A percentile compares a stretch with the other conserved stretches of the same genome.
Conservation (phyloP, 2,113 vertebrate species). For the Hippopotamus amphibius region DNA sequence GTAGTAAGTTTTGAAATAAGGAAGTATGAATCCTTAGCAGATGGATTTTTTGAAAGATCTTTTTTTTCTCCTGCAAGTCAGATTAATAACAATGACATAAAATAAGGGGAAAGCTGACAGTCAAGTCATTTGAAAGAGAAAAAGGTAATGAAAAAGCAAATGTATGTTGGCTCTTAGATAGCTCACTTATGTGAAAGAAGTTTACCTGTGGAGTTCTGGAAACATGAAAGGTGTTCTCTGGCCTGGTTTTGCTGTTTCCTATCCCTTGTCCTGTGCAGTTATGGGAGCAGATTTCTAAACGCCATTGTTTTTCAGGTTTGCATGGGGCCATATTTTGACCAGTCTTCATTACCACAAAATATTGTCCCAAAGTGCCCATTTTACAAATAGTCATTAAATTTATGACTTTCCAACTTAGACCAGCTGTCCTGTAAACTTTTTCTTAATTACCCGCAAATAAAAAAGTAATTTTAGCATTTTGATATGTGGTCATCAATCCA, state of each 20-base stretch:
- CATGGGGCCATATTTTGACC: constrained; percentile 78
- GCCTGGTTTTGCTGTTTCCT: constrained; percentile 29
- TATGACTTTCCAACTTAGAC: constrained; percentile 85
- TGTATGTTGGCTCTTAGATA: neutral
- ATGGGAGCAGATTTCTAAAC: constrained; percentile 57
- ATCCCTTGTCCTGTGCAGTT: neutral
- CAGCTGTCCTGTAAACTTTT: constrained; percentile 85
- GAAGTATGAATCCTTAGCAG: neutral
- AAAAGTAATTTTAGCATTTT: constrained; percentile 84
- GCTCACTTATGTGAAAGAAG: constrained; percentile 48
- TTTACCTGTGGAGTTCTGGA: constrained; percentile 11
- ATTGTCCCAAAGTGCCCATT: constrained; percentile 78
- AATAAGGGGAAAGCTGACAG: neutral
- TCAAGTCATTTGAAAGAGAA: neutral
- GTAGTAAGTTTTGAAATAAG: neutral
- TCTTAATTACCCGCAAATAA: constrained; percentile 83
- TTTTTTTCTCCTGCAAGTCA: neutral
- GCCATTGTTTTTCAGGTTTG: constrained; percentile 73
- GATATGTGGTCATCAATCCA: constrained; percentile 83
- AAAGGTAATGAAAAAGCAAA: neutral
- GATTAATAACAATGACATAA: neutral
- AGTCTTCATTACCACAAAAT: constrained; percentile 78
- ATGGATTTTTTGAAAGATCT: neutral
- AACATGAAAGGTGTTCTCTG: constrained; percentile 54
- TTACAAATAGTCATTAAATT: constrained; percentile 83